phyloP scores from a whole-genome alignment of 2,113 vertebrate genomes.

The Corvus hawaiiensis region DNA sequence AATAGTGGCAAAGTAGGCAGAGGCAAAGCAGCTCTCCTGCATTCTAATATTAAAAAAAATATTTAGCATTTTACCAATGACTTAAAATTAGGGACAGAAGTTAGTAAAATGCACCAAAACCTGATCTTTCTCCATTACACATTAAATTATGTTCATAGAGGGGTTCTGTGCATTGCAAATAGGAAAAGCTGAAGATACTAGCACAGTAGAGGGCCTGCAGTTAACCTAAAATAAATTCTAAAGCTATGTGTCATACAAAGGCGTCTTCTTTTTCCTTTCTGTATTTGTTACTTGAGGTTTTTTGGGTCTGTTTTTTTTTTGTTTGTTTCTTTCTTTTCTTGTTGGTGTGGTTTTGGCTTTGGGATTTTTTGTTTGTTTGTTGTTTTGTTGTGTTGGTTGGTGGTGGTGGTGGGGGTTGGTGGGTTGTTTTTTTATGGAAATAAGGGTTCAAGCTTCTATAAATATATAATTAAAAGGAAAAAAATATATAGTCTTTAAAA shows the following conservation, averaged over 20 bases:
- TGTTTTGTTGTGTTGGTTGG: background rate
- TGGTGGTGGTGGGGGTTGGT: background rate
- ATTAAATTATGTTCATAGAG: background rate
- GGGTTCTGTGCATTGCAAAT: background rate
- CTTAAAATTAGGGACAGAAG: background rate
- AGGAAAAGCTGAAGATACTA: background rate
- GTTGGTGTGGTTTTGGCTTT: no score
- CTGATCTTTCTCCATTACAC: background rate
- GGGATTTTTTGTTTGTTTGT: background rate
- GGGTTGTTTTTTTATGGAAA: background rate
- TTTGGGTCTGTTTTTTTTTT: background rate
- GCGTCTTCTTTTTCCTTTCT: background rate
- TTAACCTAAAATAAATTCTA: background rate
- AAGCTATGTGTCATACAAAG: rapidly evolving
- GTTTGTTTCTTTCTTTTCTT: no score
- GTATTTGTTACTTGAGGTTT: background rate
- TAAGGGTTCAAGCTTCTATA: background rate
- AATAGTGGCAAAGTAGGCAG: background rate
- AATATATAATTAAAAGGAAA: background rate
- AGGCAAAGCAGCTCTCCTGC: background rate
- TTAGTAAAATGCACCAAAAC: background rate
- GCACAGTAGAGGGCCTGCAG: background rate
- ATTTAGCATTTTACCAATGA: background rate
- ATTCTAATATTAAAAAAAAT: background rate
- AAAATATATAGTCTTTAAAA: background rate